Evolutionary conservation across 2,888 invertebrate species (phyloP), one percentile per base, ranked within the genome.

Genomic region (Smittia aterrima): DNA sequence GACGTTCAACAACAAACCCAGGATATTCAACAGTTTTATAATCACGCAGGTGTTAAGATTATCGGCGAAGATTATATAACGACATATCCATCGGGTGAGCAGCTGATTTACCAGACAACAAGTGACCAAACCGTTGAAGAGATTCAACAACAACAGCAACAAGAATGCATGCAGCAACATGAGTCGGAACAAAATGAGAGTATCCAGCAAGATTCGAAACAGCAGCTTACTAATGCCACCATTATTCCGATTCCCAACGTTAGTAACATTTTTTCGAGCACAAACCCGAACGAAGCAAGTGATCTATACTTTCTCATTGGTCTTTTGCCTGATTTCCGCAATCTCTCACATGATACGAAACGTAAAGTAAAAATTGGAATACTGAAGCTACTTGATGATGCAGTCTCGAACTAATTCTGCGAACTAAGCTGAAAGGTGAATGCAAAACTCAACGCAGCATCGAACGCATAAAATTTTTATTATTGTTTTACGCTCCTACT

Each of bases 261-360:
- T 11, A 64, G 40, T 18, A 74, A 47, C 22, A 18, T 74, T 0
- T 74, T 64, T 27, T 41, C 73, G 1, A 66, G 47, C 20, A 27
- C 47, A 4, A 53, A 27, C 24, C 66, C 66, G 16, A 66, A 40
- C 41, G 74, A 66, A 47, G 62, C 74, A 7, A 53, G 47, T 25
- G 74, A 74, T 66, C 62, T 74, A 1, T 74, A 74, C 20, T 74
- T 74, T 64, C 38, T 74, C 22, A 64, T 74, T 9, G 74, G 74
- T 20, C 53, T 74, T 1, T 32, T 74, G 47, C 74, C 74, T 4
- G 74, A 74, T 18, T 74, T 74, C 25, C 20, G 41, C 7, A 74
- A 64, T 13, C 18, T 74, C 4, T 64, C 11, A 9, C 66, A 74
- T 11, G 74, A 74, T 16, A 32, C 62, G 3, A 74, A 74, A 18